Base-by-base conservation (phyloP, 2,113 vertebrate genomes). In the Ameiurus melas region DNA sequence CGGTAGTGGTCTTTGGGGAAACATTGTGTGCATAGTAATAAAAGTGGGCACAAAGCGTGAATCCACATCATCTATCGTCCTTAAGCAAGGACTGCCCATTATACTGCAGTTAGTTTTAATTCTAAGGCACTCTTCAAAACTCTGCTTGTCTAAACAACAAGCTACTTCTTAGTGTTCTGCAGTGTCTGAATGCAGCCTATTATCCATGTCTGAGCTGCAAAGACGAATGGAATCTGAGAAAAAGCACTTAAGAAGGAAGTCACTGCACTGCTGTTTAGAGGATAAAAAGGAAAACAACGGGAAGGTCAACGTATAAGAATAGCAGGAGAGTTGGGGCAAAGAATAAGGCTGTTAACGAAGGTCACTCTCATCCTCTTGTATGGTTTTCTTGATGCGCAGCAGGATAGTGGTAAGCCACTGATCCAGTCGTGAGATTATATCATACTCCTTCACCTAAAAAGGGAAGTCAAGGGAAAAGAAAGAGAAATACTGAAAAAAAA, bases 321-420 rank as follows among this genome's bases (percentile, higher is more conserved):
- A 22, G 17, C 14, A 36, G n/a, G 4, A 93, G 82, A 89, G 75
- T 90, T 80, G 39, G 87, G 30, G 92, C 88, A 75, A 89, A 88
- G 19, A 87, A 85, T 86, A 19, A 39, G 51, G 27, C 36, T 53
- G 1, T 94, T 94, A 96, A 90, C 95, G 93, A 3, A 98, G 96
- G 92, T 97, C 97, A 1, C 96, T 97, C 84, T 96, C 97, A 0
- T 97, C 96, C 1, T 96, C 96, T 87, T 98, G 97, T 93, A 98
- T 97, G 39, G 97, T 97, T 90, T 99, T 99, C 90, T 98, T 99
- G 93, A 99, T 98, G 86, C 97, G 97, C 57, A 99, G 97, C 85
- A 99, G 93, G 97, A 99, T 98, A 86, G 97, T 98, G 0, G 97
- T 98, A 62, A 98, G 96, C 97, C 97, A 98, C 93, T 99, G 98